Evolutionary conservation across 2,888 invertebrate genomes (phyloP).

Genomic region (Timandra comae): DNA sequence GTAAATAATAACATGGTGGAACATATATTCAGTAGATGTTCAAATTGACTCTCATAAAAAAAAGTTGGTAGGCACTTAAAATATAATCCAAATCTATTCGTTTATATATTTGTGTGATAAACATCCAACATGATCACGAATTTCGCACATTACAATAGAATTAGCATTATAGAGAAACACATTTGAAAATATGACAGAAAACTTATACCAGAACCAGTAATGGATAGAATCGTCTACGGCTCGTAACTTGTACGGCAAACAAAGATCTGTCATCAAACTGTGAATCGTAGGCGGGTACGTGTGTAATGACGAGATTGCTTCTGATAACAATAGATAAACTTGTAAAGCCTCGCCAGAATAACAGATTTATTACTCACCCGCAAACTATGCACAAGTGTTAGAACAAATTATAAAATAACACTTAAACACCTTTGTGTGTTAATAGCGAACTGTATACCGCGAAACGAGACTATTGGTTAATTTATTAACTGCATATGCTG

Average conservation of each 20-base stretch:
- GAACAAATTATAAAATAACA: constrained; percentile 20
- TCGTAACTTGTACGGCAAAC: constrained; percentile 22
- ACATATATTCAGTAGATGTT: too few relatives aligned
- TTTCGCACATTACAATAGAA: too few relatives aligned
- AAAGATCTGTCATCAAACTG: constrained; percentile 48
- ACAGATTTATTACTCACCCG: constrained; percentile 35
- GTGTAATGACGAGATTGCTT: constrained; percentile 60
- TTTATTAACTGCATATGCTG: constrained; percentile 22
- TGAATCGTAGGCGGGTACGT: constrained; percentile 58
- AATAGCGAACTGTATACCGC: constrained; percentile 18
- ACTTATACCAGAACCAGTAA: too few relatives aligned
- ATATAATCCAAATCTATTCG: too few relatives aligned
- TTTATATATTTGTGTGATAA: too few relatives aligned
- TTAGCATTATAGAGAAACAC: too few relatives aligned
- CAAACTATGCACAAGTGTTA: constrained; percentile 21
- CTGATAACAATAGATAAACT: constrained; percentile 64
- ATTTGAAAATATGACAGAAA: too few relatives aligned
- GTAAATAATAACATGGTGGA: too few relatives aligned
- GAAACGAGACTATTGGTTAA: constrained; percentile 20
- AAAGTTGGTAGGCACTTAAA: too few relatives aligned
- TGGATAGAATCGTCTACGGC: too few relatives aligned
- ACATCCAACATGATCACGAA: too few relatives aligned
- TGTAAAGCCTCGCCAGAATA: constrained; percentile 50
- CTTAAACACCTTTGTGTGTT: constrained; percentile 25
- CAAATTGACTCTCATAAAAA: too few relatives aligned